phyloP scores from a whole-genome alignment of 1,140 invertebrate species.

The Alviniconcha marisindica region DNA sequence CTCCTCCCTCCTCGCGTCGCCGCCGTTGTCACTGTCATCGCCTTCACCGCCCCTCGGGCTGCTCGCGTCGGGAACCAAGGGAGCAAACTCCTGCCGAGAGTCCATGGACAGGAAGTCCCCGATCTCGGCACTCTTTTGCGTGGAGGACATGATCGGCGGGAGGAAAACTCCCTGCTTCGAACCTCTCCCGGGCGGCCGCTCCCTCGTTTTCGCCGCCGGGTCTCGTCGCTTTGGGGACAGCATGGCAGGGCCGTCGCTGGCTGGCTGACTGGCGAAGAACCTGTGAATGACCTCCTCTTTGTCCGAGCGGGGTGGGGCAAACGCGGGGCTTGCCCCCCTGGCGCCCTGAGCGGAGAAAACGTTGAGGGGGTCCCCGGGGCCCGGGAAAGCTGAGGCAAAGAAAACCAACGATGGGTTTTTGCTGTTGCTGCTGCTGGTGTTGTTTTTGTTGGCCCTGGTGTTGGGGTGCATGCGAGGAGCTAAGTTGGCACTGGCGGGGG shows the following conservation, averaged over 20 bases:
- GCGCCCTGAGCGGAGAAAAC: background rate
- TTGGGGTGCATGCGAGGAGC: too few species aligned
- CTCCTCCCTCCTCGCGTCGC: background rate
- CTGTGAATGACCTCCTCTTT: constrained; percentile 42
- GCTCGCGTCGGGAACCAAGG: constrained; percentile 44
- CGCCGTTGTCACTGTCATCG: background rate
- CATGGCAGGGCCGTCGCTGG: background rate
- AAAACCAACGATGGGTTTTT: too few species aligned
- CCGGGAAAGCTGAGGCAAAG: background rate
- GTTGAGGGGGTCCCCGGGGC: background rate
- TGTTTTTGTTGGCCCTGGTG: background rate
- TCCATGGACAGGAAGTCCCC: constrained; percentile 44
- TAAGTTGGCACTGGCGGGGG: too few species aligned
- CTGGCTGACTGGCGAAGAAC: constrained; percentile 37
- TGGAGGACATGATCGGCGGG: constrained; percentile 60
- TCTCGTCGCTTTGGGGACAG: background rate
- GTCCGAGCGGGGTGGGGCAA: background rate
- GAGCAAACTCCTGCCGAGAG: constrained; percentile 39
- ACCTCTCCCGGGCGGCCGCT: background rate
- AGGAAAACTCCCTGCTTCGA: constrained; percentile 39
- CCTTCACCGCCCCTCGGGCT: constrained; percentile 2
- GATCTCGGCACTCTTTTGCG: constrained; percentile 61
- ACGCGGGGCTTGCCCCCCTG: background rate
- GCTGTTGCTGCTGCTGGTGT: background rate
- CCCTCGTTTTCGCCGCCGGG: background rate